phyloP scores from a whole-genome alignment of 2,113 vertebrate species.

The Dolichallabes microphthalmus region DNA sequence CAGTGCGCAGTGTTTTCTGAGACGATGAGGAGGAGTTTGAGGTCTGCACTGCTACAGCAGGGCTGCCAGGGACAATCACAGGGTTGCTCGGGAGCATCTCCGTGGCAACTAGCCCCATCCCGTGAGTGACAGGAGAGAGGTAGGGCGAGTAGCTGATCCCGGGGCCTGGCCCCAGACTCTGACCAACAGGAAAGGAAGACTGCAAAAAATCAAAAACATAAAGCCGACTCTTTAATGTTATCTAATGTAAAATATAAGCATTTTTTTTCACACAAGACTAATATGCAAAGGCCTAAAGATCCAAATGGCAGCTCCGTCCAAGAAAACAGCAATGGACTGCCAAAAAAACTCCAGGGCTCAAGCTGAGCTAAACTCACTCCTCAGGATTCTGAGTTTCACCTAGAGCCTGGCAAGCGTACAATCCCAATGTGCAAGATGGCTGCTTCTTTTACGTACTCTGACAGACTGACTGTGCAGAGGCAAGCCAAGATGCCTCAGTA shows the following conservation, averaged over 20 bases:
- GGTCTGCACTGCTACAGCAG: slow-evolving; percentile 83
- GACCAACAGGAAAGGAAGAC: slow-evolving; percentile 93
- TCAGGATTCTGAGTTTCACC: slow-evolving; percentile 31
- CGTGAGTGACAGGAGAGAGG: slow-evolving; percentile 90
- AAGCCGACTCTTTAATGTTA: not conserved
- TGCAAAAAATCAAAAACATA: slow-evolving; percentile 62
- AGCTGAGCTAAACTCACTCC: slow-evolving; percentile 22
- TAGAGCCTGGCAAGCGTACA: slow-evolving; percentile 21
- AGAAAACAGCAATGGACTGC: slow-evolving; percentile 15
- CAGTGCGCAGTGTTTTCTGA: slow-evolving; percentile 96
- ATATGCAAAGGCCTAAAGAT: slow-evolving; percentile 10
- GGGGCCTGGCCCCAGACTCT: slow-evolving; percentile 86
- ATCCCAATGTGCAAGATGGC: slow-evolving; percentile 26
- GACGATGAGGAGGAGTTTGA: slow-evolving; percentile 75
- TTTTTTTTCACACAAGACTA: not conserved
- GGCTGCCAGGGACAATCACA: slow-evolving; percentile 91
- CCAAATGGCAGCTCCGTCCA: not conserved
- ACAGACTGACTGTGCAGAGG: slow-evolving; percentile 22
- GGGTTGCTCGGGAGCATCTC: slow-evolving; percentile 90
- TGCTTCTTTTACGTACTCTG: slow-evolving; percentile 13
- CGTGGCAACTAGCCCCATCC: slow-evolving; percentile 94
- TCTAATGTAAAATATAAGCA: not conserved
- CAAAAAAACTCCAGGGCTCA: slow-evolving; percentile 18
- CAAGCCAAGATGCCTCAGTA: slow-evolving; percentile 27
- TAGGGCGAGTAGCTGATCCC: slow-evolving; percentile 95